Base-by-base conservation (phyloP, 2,113 vertebrate species). In the Ceratotherium simum region DNA sequence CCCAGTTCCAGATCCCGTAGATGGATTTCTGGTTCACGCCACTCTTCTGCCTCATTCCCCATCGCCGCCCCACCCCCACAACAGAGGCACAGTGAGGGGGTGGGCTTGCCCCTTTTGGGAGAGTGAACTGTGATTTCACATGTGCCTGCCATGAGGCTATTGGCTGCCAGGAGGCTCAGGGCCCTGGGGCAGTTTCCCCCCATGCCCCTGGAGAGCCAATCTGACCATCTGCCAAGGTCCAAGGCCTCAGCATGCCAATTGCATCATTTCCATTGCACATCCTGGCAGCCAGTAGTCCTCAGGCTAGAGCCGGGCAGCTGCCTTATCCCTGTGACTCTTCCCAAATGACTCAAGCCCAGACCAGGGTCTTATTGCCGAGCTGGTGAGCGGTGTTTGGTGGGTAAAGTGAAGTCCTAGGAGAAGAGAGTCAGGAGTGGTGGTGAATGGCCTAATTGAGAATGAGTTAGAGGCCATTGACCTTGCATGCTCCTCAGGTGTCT, bases 51-150 rank as follows among this genome's bases (percentile, higher is more conserved):
- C 13, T 95, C 27, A n/a, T 11, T 42, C 10, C 3, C 9, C 42
- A 5, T 0, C 0, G 18, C 39, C 42, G 64, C 31, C 58, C 33
- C 2, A 33, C 20, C 20, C 13, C 29, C n/a, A 42, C 10, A 4
- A 31, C 29, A 90, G 67, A 90, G 20, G 16, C 16, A 3, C 20
- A 46, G 5, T 27, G 23, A 82, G 12, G 6, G 4, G 3, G 6
- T 60, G 31, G 12, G 14, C 39, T 79, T 13, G 48, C 64, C 23
- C 16, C n/a, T 54, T 39, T 23, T 5, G 3, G 11, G 25, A 29
- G 4, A 36, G 11, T 23, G 62, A 79, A 36, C 27, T 54, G 18
- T 31, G 23, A 27, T 20, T 62, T 14, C 31, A 21, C 14, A 18
- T 31, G 8, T 60, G 6, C 18, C 27, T 75, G 17, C 18, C 36